Evolutionary conservation across 2,888 invertebrate species (phyloP).

Genomic region (Eupithecia subfuscata): DNA sequence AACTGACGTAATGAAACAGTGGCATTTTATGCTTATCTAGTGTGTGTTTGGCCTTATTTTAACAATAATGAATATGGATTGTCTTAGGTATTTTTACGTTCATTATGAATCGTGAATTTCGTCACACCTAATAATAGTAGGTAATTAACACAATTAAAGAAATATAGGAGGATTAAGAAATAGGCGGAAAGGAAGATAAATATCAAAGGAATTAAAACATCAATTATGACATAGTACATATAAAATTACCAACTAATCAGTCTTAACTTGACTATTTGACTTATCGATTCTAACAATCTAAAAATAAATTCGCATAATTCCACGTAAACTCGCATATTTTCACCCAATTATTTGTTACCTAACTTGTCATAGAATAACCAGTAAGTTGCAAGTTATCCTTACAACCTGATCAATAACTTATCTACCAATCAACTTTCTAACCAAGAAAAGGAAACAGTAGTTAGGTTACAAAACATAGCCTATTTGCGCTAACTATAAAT

Average conservation of each 20-base stretch:
- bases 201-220: background rate
- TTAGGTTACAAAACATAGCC: slow-evolving; percentile 35
- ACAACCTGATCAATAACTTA: slow-evolving; percentile 29
- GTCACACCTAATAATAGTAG: background rate
- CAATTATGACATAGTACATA: background rate
- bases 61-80: slow-evolving; percentile 11
- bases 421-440: slow-evolving; percentile 36
- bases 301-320: background rate
- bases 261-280: background rate
- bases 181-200: background rate
- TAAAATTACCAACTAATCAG: background rate
- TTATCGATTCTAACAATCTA: background rate
- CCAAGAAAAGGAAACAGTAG: slow-evolving; percentile 36
- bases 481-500: slow-evolving; percentile 31
- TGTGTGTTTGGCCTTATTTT: slow-evolving; percentile 6
- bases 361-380: slow-evolving; percentile 18
- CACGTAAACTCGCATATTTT: slow-evolving; percentile 19
- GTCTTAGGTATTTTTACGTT: background rate
- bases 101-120: background rate
- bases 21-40: slow-evolving; percentile 20
- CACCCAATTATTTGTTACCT: slow-evolving; percentile 18
- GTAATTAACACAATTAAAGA: background rate
- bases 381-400: slow-evolving; percentile 2
- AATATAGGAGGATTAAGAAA: background rate
- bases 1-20: slow-evolving; percentile 17